Evolutionary conservation across 2,888 invertebrate species (phyloP).

Genomic region (Nephrotoma appendiculata): DNA sequence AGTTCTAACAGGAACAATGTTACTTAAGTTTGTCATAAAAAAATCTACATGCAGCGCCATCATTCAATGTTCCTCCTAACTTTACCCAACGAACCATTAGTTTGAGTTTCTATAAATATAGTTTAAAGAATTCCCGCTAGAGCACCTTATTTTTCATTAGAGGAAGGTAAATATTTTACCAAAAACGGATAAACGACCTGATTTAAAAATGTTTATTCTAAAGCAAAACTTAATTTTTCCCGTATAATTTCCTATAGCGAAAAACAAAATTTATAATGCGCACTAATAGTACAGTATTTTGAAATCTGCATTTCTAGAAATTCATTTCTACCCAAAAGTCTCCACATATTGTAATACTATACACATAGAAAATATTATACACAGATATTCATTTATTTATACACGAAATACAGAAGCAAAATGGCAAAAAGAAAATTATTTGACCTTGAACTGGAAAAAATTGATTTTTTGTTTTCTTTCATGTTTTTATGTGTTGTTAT

Average conservation of each 20-base stretch:
- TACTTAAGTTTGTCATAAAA: too few relatives aligned
- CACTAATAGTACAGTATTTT: neutral
- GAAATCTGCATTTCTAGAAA: neutral
- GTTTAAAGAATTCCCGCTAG: neutral
- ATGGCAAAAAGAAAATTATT: neutral
- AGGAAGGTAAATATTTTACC: neutral
- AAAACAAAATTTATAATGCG: neutral
- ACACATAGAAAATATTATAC: neutral
- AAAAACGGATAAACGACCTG: neutral
- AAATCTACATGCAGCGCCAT: too few relatives aligned
- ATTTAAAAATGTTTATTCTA: neutral
- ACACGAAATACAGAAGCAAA: neutral
- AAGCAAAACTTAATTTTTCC: neutral
- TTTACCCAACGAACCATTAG: too few relatives aligned
- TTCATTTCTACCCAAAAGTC: neutral
- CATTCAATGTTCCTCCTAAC: too few relatives aligned
- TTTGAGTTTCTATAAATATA: neutral
- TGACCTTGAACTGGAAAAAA: neutral
- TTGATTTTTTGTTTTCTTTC: neutral
- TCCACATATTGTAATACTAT: neutral
- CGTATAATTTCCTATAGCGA: neutral
- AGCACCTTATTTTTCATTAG: neutral
- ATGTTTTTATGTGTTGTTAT: neutral
- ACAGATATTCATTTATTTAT: neutral
- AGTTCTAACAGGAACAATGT: too few relatives aligned